Conservation (phyloP, 2,797 vertebrate genomes). For the Orestias chungarensis region DNA sequence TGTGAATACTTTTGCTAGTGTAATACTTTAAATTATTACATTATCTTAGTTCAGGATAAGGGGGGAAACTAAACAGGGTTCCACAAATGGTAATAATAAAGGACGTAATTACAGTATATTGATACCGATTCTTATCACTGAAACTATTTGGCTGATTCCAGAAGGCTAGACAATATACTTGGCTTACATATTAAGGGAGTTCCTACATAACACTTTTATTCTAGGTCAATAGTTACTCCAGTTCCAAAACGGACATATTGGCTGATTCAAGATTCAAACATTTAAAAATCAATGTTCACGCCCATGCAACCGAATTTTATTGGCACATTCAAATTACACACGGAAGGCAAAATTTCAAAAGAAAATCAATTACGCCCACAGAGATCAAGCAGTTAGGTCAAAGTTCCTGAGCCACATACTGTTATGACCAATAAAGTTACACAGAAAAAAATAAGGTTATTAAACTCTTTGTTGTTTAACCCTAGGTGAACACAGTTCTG, state of each 20-base stretch:
- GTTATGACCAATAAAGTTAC: too few relatives aligned
- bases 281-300: not conserved
- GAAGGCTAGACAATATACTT: not conserved
- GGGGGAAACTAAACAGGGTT: not conserved
- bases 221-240: not conserved
- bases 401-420: not conserved
- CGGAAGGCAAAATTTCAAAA: not conserved
- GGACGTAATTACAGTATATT: not conserved
- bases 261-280: not conserved
- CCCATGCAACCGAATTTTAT: not conserved
- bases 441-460: too few relatives aligned
- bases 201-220: not conserved
- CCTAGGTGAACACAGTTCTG: not conserved
- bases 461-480: too few relatives aligned
- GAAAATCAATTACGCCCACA: not conserved
- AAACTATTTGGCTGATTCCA: not conserved
- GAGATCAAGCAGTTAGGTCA: not conserved
- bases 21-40: not conserved
- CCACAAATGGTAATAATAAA: constrained; percentile 18
- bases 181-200: constrained; percentile 5
- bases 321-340: not conserved
- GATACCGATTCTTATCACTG: constrained; percentile 7
- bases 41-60: not conserved
- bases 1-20: not conserved
- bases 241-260: too few relatives aligned